Base-by-base conservation (phyloP, 2,797 vertebrate species). In the Florisuga fusca region DNA sequence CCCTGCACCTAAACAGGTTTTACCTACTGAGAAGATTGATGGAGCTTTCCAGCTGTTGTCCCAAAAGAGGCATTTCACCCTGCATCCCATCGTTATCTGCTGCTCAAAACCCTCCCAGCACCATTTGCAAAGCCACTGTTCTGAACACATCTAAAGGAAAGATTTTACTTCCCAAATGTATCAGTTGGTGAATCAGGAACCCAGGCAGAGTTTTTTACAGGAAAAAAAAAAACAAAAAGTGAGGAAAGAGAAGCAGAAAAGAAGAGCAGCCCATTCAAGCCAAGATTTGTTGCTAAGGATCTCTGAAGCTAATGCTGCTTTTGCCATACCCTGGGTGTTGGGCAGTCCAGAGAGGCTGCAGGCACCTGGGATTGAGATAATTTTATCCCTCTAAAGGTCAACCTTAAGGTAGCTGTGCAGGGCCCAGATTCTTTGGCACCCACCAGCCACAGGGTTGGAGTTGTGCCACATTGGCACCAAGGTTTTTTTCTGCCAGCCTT, bases 21-120 rank as follows among this genome's bases (percentile, higher is more conserved):
- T 17, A 2, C 20, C 34, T 27, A 3, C n/a, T 17, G 38, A 59
- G 46, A 1, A 0, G 21, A 12, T 25, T 26, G 50, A 13, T 8
- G 67, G 45, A 67, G 15, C 48, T 45, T 77, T 83, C 43, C 13
- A 67, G 31, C 7, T 12, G 6, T 6, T 82, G 77, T 22, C 34
- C 43, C 54, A 73, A 81, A 64, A 61, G 43, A n/a, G 15, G 10
- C 3, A 15, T 68, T 91, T 87, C 54, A 29, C 23, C 34, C 14
- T 9, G 12, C 26, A 20, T 81, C 23, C 58, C 45, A 19, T 18
- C 6, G 1, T 25, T 26, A 16, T 1, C 41, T 6, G 2, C 53
- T 43, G 1, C 67, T 54, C 43, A 31, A 31, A 89, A 80, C 23
- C 54, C 71, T 46, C 81, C 19, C 14, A n/a, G 43, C 68, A 74